Base-by-base conservation (phyloP, 2,797 vertebrate genomes). In the Lepilemur septentrionalis region DNA sequence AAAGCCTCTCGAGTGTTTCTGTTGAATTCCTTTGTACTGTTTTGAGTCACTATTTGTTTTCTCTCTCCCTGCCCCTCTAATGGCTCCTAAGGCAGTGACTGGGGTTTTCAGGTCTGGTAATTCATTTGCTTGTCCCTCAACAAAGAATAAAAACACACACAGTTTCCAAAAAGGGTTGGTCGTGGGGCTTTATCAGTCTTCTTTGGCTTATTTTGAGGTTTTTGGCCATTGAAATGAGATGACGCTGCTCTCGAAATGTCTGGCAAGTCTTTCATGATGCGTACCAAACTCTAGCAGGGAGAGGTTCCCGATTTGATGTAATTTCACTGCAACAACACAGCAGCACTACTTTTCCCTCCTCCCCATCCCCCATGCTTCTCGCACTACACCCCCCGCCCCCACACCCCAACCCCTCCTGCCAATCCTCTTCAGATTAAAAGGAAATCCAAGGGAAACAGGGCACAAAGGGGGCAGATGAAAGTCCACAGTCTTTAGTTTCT, bases 381-480 rank as follows among this genome's bases (percentile, higher is more conserved):
- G 4, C 50, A 48, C 57, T 72, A 63, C 35, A 4, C 43, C 1
- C 52, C 43, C 32, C 6, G 1, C 61, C 59, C 17, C 17, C 14
- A 30, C 52, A 38, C 92, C 92, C 92, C 94, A 96, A 79, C 92
- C 94, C 96, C 95, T 96, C 96, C 97, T 98, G 98, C 96, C 96
- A 97, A 96, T 97, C 98, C 98, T 98, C 98, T 98, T 96, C 98
- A 97, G 98, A 98, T 98, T 97, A 91, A 98, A 98, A 92, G 94
- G 98, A 98, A 99, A 98, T 98, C 97, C 97, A 96, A 97, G 97
- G 97, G 94, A 98, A 95, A 97, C 32, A 5, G 97, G 97, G 98
- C 95, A 98, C 96, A 96, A 96, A 93, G 97, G 95, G 97, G 93
- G 97, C 96, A 98, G 97, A 97, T 0, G 22, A 98, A 98, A 98